Conservation (phyloP, 2,113 vertebrate genomes). For the Hassar affinis region DNA sequence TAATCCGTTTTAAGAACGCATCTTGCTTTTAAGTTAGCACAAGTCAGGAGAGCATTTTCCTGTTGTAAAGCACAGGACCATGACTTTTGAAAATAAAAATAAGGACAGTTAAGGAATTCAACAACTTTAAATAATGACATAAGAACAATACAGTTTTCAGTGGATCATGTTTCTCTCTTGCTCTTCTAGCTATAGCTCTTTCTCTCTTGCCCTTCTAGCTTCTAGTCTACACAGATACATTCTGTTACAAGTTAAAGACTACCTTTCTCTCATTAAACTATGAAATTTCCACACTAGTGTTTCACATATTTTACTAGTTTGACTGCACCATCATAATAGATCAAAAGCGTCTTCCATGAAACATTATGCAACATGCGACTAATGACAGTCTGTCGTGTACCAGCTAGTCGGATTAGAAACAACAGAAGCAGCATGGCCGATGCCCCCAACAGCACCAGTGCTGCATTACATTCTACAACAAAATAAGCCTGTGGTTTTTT, state of each 20-base stretch:
- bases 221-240: background rate
- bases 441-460: background rate
- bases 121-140: background rate
- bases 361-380: background rate
- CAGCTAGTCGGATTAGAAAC: background rate
- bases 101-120: no score
- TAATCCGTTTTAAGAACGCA: background rate
- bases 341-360: background rate
- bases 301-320: background rate
- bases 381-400: background rate
- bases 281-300: background rate
- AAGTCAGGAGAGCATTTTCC: background rate
- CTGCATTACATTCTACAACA: background rate
- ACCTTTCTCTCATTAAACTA: background rate
- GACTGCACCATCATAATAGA: background rate
- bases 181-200: background rate
- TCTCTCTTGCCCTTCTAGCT: background rate
- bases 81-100: background rate
- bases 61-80: no score
- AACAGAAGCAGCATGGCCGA: background rate
- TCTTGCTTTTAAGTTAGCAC: background rate
- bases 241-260: background rate
- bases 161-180: background rate
- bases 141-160: no score
- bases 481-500: background rate